Evolutionary conservation across 2,888 invertebrate genomes (phyloP), one percentile per base, ranked within the genome.

Genomic region (Anthophora plumipes): DNA sequence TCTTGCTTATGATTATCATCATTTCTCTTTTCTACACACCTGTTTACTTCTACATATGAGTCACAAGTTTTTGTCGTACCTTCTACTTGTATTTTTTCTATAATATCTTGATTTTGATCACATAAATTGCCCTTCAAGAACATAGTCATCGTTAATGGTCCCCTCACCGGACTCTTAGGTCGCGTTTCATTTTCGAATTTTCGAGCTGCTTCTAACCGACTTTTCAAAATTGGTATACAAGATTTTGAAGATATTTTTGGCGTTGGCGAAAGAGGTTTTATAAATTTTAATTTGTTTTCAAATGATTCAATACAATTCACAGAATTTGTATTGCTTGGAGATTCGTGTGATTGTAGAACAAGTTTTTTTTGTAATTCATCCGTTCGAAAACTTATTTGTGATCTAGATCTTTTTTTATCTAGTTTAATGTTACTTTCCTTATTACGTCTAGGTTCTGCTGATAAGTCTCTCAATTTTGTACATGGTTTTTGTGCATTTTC

Each of bases 201-300:
- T 2, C 83, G 69, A 25, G 80, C 74, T 11, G 72, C 70, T 41
- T 90, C 90, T 2, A 89, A 66, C 82, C 90, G 73, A 14, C 79
- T 90, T 71, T 82, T 89, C 9, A 90, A 66, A 25, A 91, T 76
- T 5, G 92, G 91, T 78, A 92, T 92, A 41, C 86, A 89, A n/a
- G 92, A 92, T 73, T 82, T 91, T 0, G 89, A 88, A 2, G 71
- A 78, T 12, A 82, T 73, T 63, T 71, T 88, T 0, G 73, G 66
- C 0, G 70, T 77, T 1, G 60, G 20, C 17, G 70, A 25, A 7
- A 73, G 37, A 14, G 59, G 63, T 50, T 63, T 84, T 0, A 63
- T 63, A 1, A 31, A 31, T 54, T 68, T 77, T 12, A 25, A 43
- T 46, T 61, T 80, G 17, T 31, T 63, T 17, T 82, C 77, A 0